These are phyloP conservation scores for Habrosyne pyritoides DNA, from an alignment of 2,888 invertebrate genomes.

Conservation along the genomic window DNA sequence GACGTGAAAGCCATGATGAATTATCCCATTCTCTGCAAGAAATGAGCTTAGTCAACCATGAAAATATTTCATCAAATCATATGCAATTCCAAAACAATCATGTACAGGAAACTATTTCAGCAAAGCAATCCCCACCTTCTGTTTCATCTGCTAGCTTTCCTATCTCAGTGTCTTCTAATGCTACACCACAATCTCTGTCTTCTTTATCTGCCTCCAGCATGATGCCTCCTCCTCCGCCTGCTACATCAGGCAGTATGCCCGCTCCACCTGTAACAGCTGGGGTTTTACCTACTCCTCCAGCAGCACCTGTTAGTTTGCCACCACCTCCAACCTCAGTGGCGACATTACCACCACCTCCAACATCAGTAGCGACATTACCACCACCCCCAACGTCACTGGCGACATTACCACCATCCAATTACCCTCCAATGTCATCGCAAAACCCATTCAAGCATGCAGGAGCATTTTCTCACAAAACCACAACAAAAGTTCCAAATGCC, in stretches of 20 bases:
- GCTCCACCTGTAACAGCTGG: conserved; percentile 15
- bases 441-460: conserved; percentile 78
- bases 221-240: conserved; percentile 31
- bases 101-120: conserved; percentile 21
- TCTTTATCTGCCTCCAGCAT: background rate
- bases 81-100: conserved; percentile 23
- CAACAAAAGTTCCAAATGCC: conserved; percentile 46
- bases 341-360: conserved; percentile 47
- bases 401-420: conserved; percentile 46
- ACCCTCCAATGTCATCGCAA: conserved; percentile 49
- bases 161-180: conserved; percentile 26
- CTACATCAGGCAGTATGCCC: conserved; percentile 8
- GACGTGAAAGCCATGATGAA: conserved; percentile 59
- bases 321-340: conserved; percentile 18
- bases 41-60: conserved; percentile 63
- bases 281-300: conserved; percentile 10
- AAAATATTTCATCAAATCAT: conserved; percentile 44
- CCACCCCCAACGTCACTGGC: conserved; percentile 18
- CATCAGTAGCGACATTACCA: conserved; percentile 29
- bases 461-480: conserved; percentile 74
- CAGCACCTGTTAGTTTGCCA: conserved; percentile 3
- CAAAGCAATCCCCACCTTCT: conserved; percentile 35
- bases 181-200: conserved; percentile 18
- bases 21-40: conserved; percentile 63
- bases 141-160: conserved; percentile 39